Percentiles rank a stretch among this genome's conserved stretches.
These are phyloP conservation scores for Leucoma salicis DNA, from an alignment of 2,888 invertebrate species.

Conservation along the genomic window DNA sequence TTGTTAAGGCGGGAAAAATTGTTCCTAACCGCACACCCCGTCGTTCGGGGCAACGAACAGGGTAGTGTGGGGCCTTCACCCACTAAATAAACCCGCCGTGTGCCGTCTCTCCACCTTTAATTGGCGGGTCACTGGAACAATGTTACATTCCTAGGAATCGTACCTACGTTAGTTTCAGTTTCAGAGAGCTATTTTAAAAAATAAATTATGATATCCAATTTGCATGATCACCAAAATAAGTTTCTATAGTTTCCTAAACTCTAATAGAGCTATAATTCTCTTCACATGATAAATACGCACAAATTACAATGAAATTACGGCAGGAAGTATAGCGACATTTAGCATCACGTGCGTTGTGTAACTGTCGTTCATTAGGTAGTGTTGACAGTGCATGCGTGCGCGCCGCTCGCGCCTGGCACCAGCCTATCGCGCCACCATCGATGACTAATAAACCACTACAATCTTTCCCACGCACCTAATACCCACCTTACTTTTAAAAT, in stretches of 20 bases:
- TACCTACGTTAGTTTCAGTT: no score
- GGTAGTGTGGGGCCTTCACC: no score
- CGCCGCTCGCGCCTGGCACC: conserved; percentile 77
- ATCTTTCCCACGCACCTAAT: conserved; percentile 27
- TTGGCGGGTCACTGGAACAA: no score
- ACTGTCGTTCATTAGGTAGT: conserved; percentile 80
- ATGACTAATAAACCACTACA: conserved; percentile 76
- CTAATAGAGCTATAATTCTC: conserved; percentile 64
- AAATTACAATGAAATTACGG: conserved; percentile 77
- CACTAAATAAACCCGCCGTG: no score
- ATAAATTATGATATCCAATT: conserved; percentile 7
- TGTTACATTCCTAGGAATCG: no score
- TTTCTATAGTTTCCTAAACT: conserved; percentile 21
- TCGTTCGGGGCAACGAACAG: no score
- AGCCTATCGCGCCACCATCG: conserved; percentile 79
- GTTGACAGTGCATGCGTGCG: conserved; percentile 79
- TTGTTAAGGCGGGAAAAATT: no score
- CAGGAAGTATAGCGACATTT: conserved; percentile 75
- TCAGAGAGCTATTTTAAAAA: no score
- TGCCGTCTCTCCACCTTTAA: no score
- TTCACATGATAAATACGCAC: conserved; percentile 79
- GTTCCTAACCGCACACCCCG: no score
- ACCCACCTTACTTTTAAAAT: conserved; percentile 17
- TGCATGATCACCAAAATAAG: conserved; percentile 19
- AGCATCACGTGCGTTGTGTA: conserved; percentile 78